Evolutionary conservation across 64 coral and sea anemone genomes (phyloP), one percentile per base, ranked within the genome.

Genomic region (Porites lutea): DNA sequence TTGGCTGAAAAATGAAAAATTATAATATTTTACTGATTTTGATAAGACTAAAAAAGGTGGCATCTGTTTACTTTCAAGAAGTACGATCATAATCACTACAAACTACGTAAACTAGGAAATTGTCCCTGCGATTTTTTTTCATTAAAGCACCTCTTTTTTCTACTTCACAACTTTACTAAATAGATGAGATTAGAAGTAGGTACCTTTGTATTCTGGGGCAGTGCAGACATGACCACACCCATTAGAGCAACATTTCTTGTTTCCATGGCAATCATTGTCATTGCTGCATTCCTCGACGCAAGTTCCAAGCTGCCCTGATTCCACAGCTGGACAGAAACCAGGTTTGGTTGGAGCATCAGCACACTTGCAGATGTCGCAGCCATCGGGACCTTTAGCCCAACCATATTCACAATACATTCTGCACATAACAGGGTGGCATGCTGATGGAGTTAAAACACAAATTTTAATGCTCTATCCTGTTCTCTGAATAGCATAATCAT

Each of bases 371-470:
- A 94, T 75, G 2, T 94, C 92, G 73, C 92, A 94, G 14, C 92
- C 92, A 73, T 87, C 77, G 47, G 78, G 86, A 82, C 88, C 92
- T 37, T 89, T 88, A 67, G 64, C 90, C 48, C 87, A 98, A 16
- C 97, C 97, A 96, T 72, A 90, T 20, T 91, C 52, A 77, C 97
- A 98, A 71, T 93, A 98, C 76, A 96, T 82, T 18, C 53, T 92
- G 65, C 94, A 98, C 62, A 45, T 65, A 1, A 96, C 82, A 55
- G 87, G 97, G 0, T 19, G 77, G 45, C 97, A 98, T 5, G 73
- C 97, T 98, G 86, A 52, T 19, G 76, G 71, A 55, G 18, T 18
- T 63, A 52, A 60, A 60, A 78, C 27, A 37, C 27, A 37, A 37
- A 37, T 37, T 37, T 37, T 37, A 37, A 37, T 37, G 27, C 27